Evolutionary conservation across 23 tunicate species (phyloP), one percentile per base, ranked within the genome.

Genomic region (Corella eumyota): DNA sequence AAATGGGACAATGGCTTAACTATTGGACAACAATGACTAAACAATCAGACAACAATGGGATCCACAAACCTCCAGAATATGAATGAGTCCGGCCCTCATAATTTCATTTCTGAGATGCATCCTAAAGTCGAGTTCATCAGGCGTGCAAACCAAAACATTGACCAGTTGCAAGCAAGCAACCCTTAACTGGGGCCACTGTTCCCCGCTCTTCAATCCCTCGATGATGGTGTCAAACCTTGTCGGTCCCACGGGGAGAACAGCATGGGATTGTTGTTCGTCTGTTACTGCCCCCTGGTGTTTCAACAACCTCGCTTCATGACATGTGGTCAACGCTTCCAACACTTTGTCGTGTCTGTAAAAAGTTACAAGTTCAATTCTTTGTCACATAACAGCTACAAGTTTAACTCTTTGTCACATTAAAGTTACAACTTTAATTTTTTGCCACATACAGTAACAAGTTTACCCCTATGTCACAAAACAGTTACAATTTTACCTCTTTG

Each of bases 141-240:
- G 95, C 2, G 78, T 70, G 67, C 84, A 85, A 15, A 85, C 76
- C 21, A 85, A 61, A 2, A 76, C 95, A 45, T 85, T 85, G 32
- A 85, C 81, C 68, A 85, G 62, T 51, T 85, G 95, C 28, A 85
- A 67, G 45, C 95, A 85, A n/a, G 95, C 95, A 4, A 85, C 84
- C 2, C 78, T 57, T 27, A 85, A 69, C 33, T 68, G 78, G 7
- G 84, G 74, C 45, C 28, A 61, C 22, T 70, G 53, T 33, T 85
- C 81, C 44, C 75, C 69, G 49, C 66, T 40, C 28, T 72, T 56
- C 67, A 85, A 45, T 32, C 95, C 95, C 24, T 76, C 77, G 11
- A 85, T 85, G 40, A 85, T 76, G 32, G 95, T 47, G 52, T 74
- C 95, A 34, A 85, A 85, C 0, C 95, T 58, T 29, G 86, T 44